Conservation (phyloP, 2,113 vertebrate species). For the Eclectus roratus region DNA sequence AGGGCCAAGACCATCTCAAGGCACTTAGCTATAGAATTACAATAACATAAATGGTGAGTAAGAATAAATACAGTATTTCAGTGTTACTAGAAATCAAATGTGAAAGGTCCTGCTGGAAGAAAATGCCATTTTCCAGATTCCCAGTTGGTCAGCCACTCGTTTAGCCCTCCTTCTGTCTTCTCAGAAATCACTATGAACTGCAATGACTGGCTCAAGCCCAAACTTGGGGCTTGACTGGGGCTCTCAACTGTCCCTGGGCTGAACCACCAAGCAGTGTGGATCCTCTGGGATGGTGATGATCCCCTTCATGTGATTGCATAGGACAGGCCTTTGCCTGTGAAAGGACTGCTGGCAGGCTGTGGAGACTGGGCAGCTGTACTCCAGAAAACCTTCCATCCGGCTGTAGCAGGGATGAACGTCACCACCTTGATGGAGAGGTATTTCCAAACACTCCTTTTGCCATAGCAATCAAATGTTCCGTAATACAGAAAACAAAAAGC, state of each 20-base stretch:
- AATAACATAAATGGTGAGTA: not conserved
- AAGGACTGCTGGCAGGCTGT: accelerated
- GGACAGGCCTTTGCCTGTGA: not conserved
- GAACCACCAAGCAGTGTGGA: not conserved
- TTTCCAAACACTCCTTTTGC: not conserved
- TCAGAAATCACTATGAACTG: accelerated
- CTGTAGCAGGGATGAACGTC: not conserved
- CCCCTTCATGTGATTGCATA: accelerated
- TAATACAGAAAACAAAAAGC: not conserved
- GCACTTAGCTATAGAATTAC: not conserved
- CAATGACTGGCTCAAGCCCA: not conserved
- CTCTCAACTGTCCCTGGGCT: not conserved
- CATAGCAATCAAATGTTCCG: not conserved
- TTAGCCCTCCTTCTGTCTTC: not conserved
- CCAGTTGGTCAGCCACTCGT: not conserved
- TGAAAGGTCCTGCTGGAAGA: not conserved
- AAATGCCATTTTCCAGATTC: not conserved
- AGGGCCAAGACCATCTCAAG: not conserved
- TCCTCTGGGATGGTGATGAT: not conserved
- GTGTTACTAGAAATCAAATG: not conserved
- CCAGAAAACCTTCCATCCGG: accelerated
- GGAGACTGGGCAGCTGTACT: accelerated
- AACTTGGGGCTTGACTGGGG: not conserved
- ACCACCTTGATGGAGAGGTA: not conserved
- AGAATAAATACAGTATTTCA: not conserved